Evolutionary conservation across 2,888 invertebrate genomes (phyloP).

Genomic region (Agriopis leucophaearia): DNA sequence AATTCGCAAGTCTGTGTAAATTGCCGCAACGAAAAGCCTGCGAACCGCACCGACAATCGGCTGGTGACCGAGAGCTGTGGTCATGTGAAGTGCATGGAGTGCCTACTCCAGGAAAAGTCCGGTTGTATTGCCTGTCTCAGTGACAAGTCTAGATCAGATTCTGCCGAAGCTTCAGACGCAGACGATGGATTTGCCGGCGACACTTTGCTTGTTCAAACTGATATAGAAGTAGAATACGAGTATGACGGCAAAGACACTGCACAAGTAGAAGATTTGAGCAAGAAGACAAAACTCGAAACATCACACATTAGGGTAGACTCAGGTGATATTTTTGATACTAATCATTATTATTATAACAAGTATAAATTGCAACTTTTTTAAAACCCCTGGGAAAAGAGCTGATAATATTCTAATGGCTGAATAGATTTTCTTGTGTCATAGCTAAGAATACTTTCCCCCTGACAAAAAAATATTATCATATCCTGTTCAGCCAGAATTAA

Average conservation of each 20-base stretch:
- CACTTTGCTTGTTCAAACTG: conserved; percentile 44
- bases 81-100: conserved; percentile 91
- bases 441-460: no score
- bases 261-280: conserved; percentile 55
- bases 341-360: background rate
- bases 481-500: no score
- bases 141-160: conserved; percentile 43
- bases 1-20: conserved; percentile 85
- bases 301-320: conserved; percentile 74
- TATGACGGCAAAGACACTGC: conserved; percentile 41
- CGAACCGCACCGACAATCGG: conserved; percentile 86
- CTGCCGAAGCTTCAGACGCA: conserved; percentile 37
- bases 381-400: background rate
- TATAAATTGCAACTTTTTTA: background rate
- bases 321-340: conserved; percentile 53
- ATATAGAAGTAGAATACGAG: conserved; percentile 41
- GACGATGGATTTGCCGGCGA: conserved; percentile 47
- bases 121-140: conserved; percentile 87
- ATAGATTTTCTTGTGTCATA: no score
- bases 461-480: no score
- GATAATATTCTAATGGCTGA: background rate
- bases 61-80: conserved; percentile 91
- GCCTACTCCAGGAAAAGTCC: conserved; percentile 88
- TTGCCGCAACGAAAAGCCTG: conserved; percentile 84
- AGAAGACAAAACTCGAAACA: conserved; percentile 72